These are phyloP conservation scores for Paramormyrops hopkinsi DNA, from an alignment of 2,797 vertebrate species.

Conservation along the genomic window DNA sequence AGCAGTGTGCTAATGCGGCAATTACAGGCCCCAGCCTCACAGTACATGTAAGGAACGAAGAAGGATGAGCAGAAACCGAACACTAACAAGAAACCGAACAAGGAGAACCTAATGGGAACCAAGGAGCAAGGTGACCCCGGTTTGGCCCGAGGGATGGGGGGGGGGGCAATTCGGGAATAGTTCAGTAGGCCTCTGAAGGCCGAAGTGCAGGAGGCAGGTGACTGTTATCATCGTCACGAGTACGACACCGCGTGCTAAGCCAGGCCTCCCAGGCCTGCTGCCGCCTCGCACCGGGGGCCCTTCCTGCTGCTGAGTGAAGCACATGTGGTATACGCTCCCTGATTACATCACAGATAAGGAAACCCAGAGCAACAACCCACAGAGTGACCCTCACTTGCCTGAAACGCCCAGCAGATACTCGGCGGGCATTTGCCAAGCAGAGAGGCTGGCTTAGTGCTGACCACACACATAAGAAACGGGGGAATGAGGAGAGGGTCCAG, in stretches of 20 bases:
- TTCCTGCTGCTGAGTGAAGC: neutral
- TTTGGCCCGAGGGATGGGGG: neutral
- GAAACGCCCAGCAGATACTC: neutral
- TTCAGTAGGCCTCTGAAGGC: neutral
- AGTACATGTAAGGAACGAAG: neutral
- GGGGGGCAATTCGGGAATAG: neutral
- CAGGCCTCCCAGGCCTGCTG: neutral
- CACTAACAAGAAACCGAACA: neutral
- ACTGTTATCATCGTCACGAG: neutral
- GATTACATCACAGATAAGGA: neutral
- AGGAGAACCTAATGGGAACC: neutral
- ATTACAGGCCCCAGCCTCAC: neutral
- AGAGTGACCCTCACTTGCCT: neutral
- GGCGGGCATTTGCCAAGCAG: neutral
- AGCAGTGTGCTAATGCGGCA: neutral
- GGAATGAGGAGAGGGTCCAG: neutral
- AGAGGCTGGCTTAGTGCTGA: neutral
- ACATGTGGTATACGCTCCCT: neutral
- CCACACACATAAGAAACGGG: neutral
- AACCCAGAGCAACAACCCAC: neutral
- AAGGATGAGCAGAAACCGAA: neutral
- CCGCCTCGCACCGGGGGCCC: neutral
- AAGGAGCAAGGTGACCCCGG: neutral
- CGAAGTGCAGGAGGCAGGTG: neutral
- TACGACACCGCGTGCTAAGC: neutral